Evolutionary conservation across 2,797 vertebrate genomes (phyloP).

Genomic region (Enteromius radiatus): DNA sequence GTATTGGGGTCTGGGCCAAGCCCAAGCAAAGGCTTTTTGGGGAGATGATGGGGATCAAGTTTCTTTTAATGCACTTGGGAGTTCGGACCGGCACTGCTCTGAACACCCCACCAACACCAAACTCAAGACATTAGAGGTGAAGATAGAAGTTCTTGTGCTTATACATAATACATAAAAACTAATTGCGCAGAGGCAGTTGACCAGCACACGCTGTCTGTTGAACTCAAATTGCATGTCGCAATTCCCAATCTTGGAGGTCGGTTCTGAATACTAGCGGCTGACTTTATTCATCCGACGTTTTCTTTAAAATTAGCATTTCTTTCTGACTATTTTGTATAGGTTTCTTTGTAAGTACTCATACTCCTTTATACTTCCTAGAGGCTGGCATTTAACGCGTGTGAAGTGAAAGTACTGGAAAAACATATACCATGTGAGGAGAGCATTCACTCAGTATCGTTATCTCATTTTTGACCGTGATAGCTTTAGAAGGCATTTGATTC

Average conservation of each 20-base stretch:
- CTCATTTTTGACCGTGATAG: too few species aligned
- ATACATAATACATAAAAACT: not conserved
- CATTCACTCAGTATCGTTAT: too few species aligned
- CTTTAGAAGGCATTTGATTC: too few species aligned
- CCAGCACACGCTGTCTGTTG: not conserved
- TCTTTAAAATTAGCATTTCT: too few species aligned
- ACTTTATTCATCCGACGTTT: not conserved
- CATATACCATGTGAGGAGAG: too few species aligned
- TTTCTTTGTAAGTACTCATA: not conserved
- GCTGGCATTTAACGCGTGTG: too few species aligned
- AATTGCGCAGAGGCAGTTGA: not conserved
- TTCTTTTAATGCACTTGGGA: conserved; percentile 61
- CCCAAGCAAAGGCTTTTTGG: conserved; percentile 53
- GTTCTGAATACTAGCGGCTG: not conserved
- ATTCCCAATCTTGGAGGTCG: not conserved
- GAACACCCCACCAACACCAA: conserved; percentile 52
- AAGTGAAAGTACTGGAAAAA: too few species aligned
- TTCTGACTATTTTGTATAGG: too few species aligned
- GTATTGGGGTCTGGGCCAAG: conserved; percentile 49
- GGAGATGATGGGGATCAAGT: conserved; percentile 55
- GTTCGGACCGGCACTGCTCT: conserved; percentile 40
- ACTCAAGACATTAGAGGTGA: conserved; percentile 60
- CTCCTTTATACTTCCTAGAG: too few species aligned
- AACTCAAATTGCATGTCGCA: not conserved
- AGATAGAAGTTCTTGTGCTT: conserved; percentile 48